Evolutionary conservation across 1,140 invertebrate genomes (phyloP), one percentile per base, ranked within the genome.

Genomic region (Microplitis mediator): DNA sequence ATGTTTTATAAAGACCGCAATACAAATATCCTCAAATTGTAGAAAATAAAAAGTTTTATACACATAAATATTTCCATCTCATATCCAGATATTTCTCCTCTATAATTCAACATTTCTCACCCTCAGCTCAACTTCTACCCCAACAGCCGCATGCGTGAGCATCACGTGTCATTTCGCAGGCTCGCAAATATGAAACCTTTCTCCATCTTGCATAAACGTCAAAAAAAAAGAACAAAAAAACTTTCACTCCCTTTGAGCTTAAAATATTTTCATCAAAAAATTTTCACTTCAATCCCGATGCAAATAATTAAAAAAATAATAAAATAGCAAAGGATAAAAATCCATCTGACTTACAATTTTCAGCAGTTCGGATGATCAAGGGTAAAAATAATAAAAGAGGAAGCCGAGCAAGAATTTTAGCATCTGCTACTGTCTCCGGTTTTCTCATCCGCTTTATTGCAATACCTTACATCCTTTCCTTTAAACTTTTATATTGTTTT

Each of bases 81-180:
- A 23, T 23, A 23, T 23, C 23, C 23, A 23, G 23, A 23, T 23
- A 23, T 23, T 23, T 23, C 23, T 23, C 23, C 23, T 23, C 23
- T 23, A 23, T 23, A 23, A 23, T 23, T 23, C 2, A 23, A 23
- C 23, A 23, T 23, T 23, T 23, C 23, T 23, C 23, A 23, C 23
- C 23, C 23, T 23, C 23, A 23, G 23, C 23, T 23, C 23, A 84
- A 81, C 60, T 71, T 39, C 67, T 39, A 67, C 68, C 51, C 69
- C 69, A 71, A 75, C 70, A 60, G 64, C 73, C 73, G 69, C 71
- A 71, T 69, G 76, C 74, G 39, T 62, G 74, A 72, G 63, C 70
- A 77, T 78, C 69, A 76, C 75, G 76, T 77, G 76, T 78, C 77
- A 78, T 78, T 77, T 77, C 74, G 76, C 76, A 77, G 73, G 69